A percentile compares a stretch with the other conserved stretches of the same genome.
phyloP scores from a whole-genome alignment of 2,113 vertebrate genomes.

The Manacus vitellinus region DNA sequence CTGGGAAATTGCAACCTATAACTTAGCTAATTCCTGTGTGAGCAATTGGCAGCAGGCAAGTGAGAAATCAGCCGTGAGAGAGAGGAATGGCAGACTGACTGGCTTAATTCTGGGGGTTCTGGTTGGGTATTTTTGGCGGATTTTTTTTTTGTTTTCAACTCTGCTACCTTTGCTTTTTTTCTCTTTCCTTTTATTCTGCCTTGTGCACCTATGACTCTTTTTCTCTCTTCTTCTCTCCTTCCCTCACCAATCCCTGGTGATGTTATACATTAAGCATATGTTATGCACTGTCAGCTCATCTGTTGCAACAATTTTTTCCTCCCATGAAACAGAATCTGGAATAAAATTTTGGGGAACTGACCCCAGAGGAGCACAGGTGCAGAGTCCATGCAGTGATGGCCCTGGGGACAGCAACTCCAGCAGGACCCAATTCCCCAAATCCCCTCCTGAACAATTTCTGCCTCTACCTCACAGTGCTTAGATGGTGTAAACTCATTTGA shows the following conservation, averaged over 20 bases:
- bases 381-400: background rate
- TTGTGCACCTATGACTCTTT: background rate
- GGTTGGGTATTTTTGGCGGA: background rate
- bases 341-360: background rate
- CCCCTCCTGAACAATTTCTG: background rate
- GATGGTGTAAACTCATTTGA: background rate
- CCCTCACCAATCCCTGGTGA: background rate
- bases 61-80: background rate
- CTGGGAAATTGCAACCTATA: background rate
- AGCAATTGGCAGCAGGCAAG: background rate
- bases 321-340: background rate
- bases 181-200: background rate
- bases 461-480: rapidly evolving
- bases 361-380: rapidly evolving
- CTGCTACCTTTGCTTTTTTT: background rate
- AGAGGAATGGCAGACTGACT: background rate
- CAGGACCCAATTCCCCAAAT: background rate
- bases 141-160: background rate
- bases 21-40: background rate
- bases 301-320: background rate
- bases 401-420: background rate
- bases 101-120: background rate
- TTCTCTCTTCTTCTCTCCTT: background rate
- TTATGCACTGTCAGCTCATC: background rate
- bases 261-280: background rate